Percentiles rank a stretch among this genome's conserved stretches.
Conservation (phyloP, 2,888 invertebrate species). For the Cheilosia impressa region DNA sequence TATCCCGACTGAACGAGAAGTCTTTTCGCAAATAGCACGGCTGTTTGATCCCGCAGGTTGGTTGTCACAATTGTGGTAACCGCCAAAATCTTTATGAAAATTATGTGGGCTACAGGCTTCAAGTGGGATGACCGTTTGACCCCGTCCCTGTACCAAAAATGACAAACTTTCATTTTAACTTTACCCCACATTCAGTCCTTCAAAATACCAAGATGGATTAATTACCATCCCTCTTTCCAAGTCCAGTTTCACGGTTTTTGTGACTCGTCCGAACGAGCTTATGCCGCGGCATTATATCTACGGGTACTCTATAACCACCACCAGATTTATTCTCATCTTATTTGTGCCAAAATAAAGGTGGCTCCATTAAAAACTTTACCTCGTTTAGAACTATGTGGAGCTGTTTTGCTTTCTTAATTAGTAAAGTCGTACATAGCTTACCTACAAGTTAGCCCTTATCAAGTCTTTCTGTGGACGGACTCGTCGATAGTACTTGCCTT, state of each 20-base stretch:
- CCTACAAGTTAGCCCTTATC: neutral
- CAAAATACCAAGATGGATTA: neutral
- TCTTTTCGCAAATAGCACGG: neutral
- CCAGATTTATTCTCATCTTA: neutral
- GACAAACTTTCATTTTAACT: too few species aligned
- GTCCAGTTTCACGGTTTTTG: slow-evolving; percentile 7
- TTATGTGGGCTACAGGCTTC: neutral
- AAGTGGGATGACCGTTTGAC: neutral
- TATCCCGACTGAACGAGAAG: neutral
- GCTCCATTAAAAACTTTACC: slow-evolving; percentile 64
- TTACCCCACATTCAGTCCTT: neutral
- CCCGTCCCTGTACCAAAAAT: neutral
- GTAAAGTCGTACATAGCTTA: neutral
- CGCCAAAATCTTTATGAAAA: slow-evolving; percentile 1
- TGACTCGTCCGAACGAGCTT: neutral
- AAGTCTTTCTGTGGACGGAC: slow-evolving; percentile 33
- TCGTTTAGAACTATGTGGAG: slow-evolving; percentile 55
- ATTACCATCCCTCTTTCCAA: neutral
- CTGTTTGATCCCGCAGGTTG: neutral
- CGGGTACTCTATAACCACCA: neutral
- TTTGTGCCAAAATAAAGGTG: slow-evolving; percentile 50
- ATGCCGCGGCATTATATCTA: neutral
- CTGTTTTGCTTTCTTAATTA: slow-evolving; percentile 58
- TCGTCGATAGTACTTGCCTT: slow-evolving; percentile 25
- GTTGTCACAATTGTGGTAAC: neutral